These are phyloP conservation scores for Torymus tubicola DNA, from an alignment of 2,888 invertebrate genomes.

Conservation along the genomic window DNA sequence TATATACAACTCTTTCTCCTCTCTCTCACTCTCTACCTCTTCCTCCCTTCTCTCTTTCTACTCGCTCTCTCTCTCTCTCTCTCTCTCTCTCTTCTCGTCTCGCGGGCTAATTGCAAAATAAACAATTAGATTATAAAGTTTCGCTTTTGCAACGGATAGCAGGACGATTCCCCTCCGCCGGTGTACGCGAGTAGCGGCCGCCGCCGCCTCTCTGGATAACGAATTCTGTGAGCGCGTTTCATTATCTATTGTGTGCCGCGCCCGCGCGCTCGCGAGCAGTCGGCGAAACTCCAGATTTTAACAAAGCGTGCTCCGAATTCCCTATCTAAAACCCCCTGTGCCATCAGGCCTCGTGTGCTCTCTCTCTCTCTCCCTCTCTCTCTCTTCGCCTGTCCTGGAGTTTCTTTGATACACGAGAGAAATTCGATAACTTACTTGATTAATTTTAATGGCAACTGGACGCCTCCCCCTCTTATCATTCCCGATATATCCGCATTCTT, in stretches of 20 bases:
- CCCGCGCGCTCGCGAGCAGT: neutral
- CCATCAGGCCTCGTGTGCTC: neutral
- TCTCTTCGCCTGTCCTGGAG: neutral
- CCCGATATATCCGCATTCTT: neutral
- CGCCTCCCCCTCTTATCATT: neutral
- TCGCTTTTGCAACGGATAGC: conserved; percentile 36
- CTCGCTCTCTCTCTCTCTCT: neutral
- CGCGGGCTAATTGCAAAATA: conserved; percentile 37
- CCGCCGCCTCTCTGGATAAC: conserved; percentile 34
- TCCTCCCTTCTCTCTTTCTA: neutral
- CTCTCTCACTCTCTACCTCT: neutral
- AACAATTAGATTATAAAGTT: conserved; percentile 54
- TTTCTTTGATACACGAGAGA: conserved; percentile 32
- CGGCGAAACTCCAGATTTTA: conserved; percentile 46
- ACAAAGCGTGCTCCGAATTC: conserved; percentile 50
- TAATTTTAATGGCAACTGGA: conserved; percentile 31
- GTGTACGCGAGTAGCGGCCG: too few relatives aligned
- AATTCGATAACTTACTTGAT: conserved; percentile 45
- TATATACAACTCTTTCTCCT: neutral
- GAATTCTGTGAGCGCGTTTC: conserved; percentile 51
- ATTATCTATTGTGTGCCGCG: conserved; percentile 41
- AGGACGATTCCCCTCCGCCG: conserved; percentile 8
- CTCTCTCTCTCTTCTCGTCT: neutral
- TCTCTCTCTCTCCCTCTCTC: too few relatives aligned
- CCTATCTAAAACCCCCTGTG: conserved; percentile 1